A percentile compares a stretch with the other conserved stretches of the same genome.
Conservation (phyloP, 2,888 invertebrate species). For the Microctonus brassicae region DNA sequence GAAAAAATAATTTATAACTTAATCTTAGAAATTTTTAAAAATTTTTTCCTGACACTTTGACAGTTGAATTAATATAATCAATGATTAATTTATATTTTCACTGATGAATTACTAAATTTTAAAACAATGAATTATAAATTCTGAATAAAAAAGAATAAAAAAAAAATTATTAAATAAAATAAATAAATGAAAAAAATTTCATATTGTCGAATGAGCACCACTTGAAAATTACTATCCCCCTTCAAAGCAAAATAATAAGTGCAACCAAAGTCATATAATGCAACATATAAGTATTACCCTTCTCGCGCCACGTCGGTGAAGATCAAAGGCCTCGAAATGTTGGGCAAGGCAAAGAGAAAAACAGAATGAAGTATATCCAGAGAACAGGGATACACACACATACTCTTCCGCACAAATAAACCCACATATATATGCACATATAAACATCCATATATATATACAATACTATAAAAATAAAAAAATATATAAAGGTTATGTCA, state of each 20-base stretch:
- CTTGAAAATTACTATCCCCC: conserved; percentile 46
- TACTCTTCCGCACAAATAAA: too few species aligned
- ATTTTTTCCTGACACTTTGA: too few species aligned
- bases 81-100: too few species aligned
- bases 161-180: neutral
- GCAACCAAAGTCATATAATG: conserved; percentile 60
- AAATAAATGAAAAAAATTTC: neutral
- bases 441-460: too few species aligned
- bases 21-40: too few species aligned
- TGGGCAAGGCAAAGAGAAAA: conserved; percentile 20
- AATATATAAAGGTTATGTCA: conserved; percentile 55
- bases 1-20: too few species aligned
- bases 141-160: neutral
- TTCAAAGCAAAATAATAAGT: conserved; percentile 61
- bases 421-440: too few species aligned
- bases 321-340: conserved; percentile 61
- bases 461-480: too few species aligned
- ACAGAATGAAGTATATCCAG: neutral
- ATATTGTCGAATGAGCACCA: conserved; percentile 48
- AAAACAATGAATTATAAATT: neutral
- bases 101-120: neutral
- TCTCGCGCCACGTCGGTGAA: conserved; percentile 58
- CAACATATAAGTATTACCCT: conserved; percentile 48
- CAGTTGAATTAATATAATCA: too few species aligned
- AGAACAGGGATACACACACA: too few species aligned